A percentile compares a stretch with the other conserved stretches of the same genome.
These are phyloP conservation scores for Pseudomugil tenellus DNA, from an alignment of 2,797 vertebrate species.

Conservation along the genomic window DNA sequence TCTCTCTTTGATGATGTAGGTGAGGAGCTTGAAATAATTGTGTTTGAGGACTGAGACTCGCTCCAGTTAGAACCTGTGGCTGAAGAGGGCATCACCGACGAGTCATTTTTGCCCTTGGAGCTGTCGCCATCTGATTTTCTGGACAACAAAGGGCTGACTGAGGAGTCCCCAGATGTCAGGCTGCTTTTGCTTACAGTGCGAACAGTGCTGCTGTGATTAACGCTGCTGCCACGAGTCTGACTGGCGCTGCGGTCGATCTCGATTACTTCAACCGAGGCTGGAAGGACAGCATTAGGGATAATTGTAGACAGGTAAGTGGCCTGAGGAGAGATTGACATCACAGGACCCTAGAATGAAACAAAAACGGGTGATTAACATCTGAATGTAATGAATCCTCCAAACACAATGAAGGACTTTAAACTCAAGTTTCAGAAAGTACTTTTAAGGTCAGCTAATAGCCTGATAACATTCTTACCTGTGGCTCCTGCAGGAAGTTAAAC, in stretches of 20 bases:
- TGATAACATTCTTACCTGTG: slow-evolving; percentile 61
- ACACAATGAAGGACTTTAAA: neutral
- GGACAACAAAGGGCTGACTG: slow-evolving; percentile 88
- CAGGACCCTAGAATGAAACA: slow-evolving; percentile 80
- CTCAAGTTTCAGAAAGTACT: slow-evolving; percentile 6
- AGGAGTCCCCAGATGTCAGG: slow-evolving; percentile 76
- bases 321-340: slow-evolving; percentile 98
- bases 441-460: neutral
- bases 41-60: slow-evolving; percentile 92
- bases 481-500: slow-evolving; percentile 79
- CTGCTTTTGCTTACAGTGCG: slow-evolving; percentile 85
- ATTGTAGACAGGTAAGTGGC: slow-evolving; percentile 97
- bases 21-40: slow-evolving; percentile 89
- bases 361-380: slow-evolving; percentile 14
- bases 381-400: neutral
- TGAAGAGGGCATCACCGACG: slow-evolving; percentile 55
- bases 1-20: slow-evolving; percentile 85
- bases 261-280: slow-evolving; percentile 91
- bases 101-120: slow-evolving; percentile 76
- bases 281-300: slow-evolving; percentile 94
- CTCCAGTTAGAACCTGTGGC: slow-evolving; percentile 87
- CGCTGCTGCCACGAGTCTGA: slow-evolving; percentile 66
- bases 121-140: slow-evolving; percentile 79
- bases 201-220: slow-evolving; percentile 73
- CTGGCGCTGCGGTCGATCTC: slow-evolving; percentile 87